Conservation (phyloP, 2,113 vertebrate genomes). For the Crotalus helleri region DNA sequence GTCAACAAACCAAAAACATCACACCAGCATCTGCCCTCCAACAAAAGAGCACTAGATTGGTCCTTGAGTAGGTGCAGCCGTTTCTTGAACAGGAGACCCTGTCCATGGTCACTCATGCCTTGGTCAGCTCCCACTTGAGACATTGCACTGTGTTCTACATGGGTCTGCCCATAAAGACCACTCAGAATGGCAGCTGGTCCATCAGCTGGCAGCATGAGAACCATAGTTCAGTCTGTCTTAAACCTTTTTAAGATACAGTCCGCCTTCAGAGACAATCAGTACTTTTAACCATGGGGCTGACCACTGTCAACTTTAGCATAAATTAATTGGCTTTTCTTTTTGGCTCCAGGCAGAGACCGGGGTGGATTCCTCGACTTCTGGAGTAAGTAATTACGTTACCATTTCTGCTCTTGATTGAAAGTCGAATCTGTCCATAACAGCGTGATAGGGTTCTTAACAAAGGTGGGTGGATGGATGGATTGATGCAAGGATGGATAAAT, state of each 20-base stretch:
- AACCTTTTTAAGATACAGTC: background rate
- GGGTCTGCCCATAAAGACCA: background rate
- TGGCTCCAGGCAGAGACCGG: constrained; percentile 19
- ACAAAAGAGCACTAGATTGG: background rate
- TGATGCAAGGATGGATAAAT: too few species aligned
- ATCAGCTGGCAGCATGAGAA: background rate
- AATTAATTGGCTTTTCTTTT: background rate
- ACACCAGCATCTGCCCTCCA: background rate
- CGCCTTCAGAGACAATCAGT: background rate
- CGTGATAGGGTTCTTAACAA: background rate
- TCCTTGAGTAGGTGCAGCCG: background rate
- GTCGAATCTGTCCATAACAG: background rate
- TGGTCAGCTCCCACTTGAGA: background rate
- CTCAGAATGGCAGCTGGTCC: background rate
- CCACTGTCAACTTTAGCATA: background rate
- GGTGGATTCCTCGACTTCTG: constrained; percentile 31
- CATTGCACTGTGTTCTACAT: background rate
- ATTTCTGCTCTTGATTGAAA: background rate
- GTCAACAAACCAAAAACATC: background rate
- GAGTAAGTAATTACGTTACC: constrained; percentile 25
- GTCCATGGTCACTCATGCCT: background rate
- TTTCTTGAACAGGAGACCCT: background rate
- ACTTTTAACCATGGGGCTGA: background rate
- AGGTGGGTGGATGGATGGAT: background rate
- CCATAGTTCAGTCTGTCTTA: background rate